Evolutionary conservation across 2,888 invertebrate genomes (phyloP).

Genomic region (Theretra japonica): DNA sequence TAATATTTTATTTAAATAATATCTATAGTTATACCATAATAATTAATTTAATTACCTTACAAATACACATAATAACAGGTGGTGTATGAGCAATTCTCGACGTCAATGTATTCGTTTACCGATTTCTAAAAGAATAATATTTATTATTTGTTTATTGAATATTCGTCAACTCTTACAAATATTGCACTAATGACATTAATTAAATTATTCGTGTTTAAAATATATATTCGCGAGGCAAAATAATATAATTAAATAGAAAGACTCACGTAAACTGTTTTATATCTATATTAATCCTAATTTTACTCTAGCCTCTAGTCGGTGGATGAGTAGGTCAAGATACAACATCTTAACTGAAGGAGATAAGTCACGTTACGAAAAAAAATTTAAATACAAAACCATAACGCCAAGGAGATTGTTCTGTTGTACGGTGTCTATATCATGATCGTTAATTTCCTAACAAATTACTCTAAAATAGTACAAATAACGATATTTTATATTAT

Average conservation of each 20-base stretch:
- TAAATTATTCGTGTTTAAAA: not conserved
- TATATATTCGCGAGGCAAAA: not conserved
- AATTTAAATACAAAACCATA: not conserved
- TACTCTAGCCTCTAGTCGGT: conserved; percentile 8
- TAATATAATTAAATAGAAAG: not conserved
- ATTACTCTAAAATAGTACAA: not conserved
- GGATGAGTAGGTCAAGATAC: not conserved
- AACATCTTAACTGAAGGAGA: not conserved
- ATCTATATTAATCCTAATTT: not conserved
- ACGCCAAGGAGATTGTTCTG: not conserved
- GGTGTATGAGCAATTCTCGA: conserved; percentile 80
- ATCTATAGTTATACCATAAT: conserved; percentile 68
- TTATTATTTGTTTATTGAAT: not conserved
- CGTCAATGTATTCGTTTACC: conserved; percentile 29
- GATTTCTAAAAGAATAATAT: conserved; percentile 21
- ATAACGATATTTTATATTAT: conserved; percentile 3
- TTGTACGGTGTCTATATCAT: not conserved
- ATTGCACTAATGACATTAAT: not conserved
- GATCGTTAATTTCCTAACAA: not conserved
- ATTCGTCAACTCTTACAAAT: not conserved
- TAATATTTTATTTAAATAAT: conserved; percentile 76
- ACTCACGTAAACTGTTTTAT: not conserved
- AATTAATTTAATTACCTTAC: conserved; percentile 60
- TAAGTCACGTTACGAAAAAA: not conserved
- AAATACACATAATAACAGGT: conserved; percentile 71